Conservation (phyloP, 2,888 invertebrate genomes). For the Caenorhabditis sp. region DNA sequence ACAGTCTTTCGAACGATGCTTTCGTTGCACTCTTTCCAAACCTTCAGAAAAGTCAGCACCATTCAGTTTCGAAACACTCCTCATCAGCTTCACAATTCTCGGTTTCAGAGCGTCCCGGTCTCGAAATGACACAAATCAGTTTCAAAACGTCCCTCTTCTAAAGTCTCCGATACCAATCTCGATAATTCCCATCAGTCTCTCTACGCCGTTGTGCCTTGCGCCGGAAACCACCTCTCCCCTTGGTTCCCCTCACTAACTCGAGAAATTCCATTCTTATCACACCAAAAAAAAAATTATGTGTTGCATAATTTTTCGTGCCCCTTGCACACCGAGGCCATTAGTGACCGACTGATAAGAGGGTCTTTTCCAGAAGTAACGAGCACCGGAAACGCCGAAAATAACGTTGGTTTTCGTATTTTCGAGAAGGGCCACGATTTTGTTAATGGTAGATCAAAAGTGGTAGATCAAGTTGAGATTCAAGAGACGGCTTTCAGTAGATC, state of each 20-base stretch:
- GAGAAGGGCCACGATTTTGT: background rate
- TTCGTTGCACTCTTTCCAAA: no score
- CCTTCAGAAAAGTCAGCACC: no score
- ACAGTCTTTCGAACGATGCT: no score
- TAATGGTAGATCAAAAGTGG: no score
- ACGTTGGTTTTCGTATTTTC: no score
- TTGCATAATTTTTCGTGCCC: background rate
- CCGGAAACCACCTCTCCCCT: constrained; percentile 28
- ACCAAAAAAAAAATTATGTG: background rate
- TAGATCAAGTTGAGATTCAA: no score
- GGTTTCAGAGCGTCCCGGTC: background rate
- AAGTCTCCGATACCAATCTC: no score
- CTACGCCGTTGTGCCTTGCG: constrained; percentile 18
- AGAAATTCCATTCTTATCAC: constrained; percentile 21
- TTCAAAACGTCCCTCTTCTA: no score
- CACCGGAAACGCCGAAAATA: background rate
- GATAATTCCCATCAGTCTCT: background rate
- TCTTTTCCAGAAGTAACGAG: constrained; percentile 16
- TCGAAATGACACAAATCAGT: no score
- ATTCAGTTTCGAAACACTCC: no score
- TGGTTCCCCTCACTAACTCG: background rate
- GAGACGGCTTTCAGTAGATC: no score
- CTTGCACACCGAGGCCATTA: background rate
- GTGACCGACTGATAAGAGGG: constrained; percentile 18
- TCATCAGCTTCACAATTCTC: background rate